Percentiles rank a stretch among this genome's conserved stretches.
Evolutionary conservation across 2,888 invertebrate genomes (phyloP).

Genomic region (Acleris sparsana): DNA sequence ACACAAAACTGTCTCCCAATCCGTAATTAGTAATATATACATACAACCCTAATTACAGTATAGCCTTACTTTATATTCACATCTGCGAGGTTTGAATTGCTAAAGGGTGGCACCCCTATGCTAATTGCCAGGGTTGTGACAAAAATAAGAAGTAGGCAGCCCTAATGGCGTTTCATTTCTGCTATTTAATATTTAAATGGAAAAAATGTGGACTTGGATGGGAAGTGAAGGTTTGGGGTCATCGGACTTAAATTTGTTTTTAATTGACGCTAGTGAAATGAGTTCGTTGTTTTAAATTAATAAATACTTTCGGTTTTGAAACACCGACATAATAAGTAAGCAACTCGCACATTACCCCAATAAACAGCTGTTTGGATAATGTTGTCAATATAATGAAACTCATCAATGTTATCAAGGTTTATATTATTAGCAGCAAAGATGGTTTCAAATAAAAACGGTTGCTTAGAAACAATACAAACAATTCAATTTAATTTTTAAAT

Average conservation of each 20-base stretch:
- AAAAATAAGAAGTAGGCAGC: constrained; percentile 51
- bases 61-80: constrained; percentile 39
- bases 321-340: too few relatives aligned
- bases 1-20: constrained; percentile 25
- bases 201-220: constrained; percentile 16
- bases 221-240: constrained; percentile 8
- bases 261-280: too few relatives aligned
- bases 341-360: too few relatives aligned
- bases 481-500: too few relatives aligned
- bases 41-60: constrained; percentile 32
- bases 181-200: constrained; percentile 34
- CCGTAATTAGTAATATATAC: constrained; percentile 31
- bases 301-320: too few relatives aligned
- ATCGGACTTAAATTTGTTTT: neutral
- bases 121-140: constrained; percentile 52
- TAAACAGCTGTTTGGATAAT: too few relatives aligned
- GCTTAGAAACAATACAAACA: too few relatives aligned
- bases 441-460: too few relatives aligned
- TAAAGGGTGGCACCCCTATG: constrained; percentile 47
- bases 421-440: too few relatives aligned
- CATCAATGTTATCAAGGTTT: too few relatives aligned
- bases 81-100: constrained; percentile 46
- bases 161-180: constrained; percentile 35
- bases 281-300: too few relatives aligned
- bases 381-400: too few relatives aligned